phyloP scores from a whole-genome alignment of 2,797 vertebrate genomes.

The Micrastur ruficollis region DNA sequence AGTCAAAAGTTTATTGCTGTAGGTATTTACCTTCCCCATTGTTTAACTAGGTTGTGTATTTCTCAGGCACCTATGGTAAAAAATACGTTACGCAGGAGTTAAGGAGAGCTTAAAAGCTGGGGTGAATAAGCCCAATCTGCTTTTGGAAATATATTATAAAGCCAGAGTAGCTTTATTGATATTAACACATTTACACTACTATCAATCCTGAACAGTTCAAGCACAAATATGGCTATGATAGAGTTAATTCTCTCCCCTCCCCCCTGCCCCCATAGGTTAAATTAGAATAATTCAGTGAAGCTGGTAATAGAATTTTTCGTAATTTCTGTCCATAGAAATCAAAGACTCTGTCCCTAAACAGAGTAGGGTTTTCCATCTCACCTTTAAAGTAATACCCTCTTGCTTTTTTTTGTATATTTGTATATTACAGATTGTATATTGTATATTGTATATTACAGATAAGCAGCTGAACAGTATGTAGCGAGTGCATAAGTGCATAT shows the following conservation, averaged over 20 bases:
- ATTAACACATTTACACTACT: neutral
- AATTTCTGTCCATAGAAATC: neutral
- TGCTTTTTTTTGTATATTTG: too few relatives aligned
- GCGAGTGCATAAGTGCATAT: neutral
- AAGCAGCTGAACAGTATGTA: neutral
- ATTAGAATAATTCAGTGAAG: neutral
- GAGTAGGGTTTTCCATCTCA: neutral
- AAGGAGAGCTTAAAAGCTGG: neutral
- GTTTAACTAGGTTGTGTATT: conserved; percentile 42
- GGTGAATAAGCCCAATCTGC: neutral
- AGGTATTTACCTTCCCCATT: conserved; percentile 29
- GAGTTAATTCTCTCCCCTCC: neutral
- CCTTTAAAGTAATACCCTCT: neutral
- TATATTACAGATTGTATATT: neutral
- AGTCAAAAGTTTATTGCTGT: conserved; percentile 44
- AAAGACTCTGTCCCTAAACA: neutral
- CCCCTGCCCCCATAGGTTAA: fast-evolving
- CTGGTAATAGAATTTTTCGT: neutral
- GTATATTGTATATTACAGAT: neutral
- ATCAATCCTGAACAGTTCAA: neutral
- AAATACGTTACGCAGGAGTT: neutral
- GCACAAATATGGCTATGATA: neutral
- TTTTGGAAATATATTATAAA: neutral
- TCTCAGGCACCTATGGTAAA: conserved; percentile 8
- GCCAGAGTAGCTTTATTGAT: neutral